phyloP scores from a whole-genome alignment of 2,113 vertebrate species.

The Dicrurus megarhynchus region DNA sequence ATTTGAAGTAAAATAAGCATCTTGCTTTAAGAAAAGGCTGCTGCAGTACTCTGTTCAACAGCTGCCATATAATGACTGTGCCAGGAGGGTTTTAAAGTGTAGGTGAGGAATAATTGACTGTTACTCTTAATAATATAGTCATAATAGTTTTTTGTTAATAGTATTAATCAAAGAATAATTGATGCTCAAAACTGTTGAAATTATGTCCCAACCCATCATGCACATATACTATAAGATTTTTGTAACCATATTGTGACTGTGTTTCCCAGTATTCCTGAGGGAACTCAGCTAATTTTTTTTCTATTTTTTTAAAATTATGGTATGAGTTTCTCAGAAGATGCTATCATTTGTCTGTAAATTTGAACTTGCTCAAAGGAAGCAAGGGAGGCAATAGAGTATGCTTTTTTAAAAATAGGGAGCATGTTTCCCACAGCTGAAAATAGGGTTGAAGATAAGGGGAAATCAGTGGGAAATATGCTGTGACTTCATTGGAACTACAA shows the following conservation, averaged over 20 bases:
- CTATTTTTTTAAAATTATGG: background rate
- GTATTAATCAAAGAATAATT: background rate
- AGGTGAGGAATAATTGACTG: constrained; percentile 18
- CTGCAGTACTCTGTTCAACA: constrained; percentile 20
- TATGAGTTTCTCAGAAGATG: constrained; percentile 1
- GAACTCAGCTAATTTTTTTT: background rate
- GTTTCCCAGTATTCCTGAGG: background rate
- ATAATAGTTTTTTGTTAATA: background rate
- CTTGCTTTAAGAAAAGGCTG: constrained; percentile 15
- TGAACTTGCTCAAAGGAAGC: background rate
- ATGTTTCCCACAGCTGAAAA: constrained; percentile 23
- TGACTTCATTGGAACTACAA: background rate
- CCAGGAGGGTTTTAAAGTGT: background rate
- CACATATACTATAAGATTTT: background rate
- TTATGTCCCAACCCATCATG: background rate
- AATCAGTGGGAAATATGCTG: background rate
- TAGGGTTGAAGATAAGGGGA: background rate
- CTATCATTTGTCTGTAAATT: background rate
- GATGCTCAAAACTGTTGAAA: background rate
- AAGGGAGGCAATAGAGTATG: background rate
- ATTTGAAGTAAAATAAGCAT: constrained; percentile 37
- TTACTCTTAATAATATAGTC: background rate
- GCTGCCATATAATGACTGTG: background rate
- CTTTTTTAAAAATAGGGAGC: background rate
- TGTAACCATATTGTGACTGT: background rate